phyloP scores from a whole-genome alignment of 2,888 invertebrate genomes.

The Lasioglossum marginatum region DNA sequence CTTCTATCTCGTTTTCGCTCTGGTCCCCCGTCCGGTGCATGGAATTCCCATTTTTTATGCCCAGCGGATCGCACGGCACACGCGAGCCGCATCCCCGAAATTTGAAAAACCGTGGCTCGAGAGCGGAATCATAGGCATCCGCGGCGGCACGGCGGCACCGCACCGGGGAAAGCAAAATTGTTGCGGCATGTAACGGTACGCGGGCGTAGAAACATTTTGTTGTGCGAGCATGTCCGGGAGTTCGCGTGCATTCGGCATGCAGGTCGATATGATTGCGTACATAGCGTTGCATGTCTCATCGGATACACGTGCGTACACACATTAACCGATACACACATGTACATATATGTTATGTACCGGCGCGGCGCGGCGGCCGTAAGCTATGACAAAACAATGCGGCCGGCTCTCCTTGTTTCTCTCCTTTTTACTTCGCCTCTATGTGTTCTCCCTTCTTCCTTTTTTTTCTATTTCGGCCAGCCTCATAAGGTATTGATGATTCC shows the following conservation, averaged over 20 bases:
- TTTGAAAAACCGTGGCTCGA: background rate
- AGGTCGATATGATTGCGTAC: slow-evolving; percentile 55
- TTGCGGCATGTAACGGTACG: background rate
- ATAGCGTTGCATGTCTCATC: slow-evolving; percentile 58
- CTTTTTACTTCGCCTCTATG: background rate
- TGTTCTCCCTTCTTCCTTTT: background rate
- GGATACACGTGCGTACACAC: slow-evolving; percentile 35
- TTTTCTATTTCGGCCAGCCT: background rate
- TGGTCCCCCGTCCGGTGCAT: slow-evolving; percentile 35
- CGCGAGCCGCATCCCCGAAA: background rate
- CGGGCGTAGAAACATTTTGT: slow-evolving; percentile 31
- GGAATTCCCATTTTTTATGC: slow-evolving; percentile 32
- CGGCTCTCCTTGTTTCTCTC: background rate
- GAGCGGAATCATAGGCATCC: background rate
- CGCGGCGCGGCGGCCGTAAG: background rate
- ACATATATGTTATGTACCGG: background rate
- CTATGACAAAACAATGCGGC: slow-evolving; percentile 48
- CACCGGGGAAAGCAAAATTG: background rate
- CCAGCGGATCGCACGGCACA: slow-evolving; percentile 3
- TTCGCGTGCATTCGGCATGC: slow-evolving; percentile 62
- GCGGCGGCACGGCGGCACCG: background rate
- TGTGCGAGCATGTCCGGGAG: slow-evolving; percentile 29
- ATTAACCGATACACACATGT: background rate
- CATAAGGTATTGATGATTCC: slow-evolving; percentile 57
- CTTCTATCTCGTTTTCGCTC: background rate